These are phyloP conservation scores for Heliconius hewitsoni DNA, from an alignment of 1,140 invertebrate species.

Conservation along the genomic window DNA sequence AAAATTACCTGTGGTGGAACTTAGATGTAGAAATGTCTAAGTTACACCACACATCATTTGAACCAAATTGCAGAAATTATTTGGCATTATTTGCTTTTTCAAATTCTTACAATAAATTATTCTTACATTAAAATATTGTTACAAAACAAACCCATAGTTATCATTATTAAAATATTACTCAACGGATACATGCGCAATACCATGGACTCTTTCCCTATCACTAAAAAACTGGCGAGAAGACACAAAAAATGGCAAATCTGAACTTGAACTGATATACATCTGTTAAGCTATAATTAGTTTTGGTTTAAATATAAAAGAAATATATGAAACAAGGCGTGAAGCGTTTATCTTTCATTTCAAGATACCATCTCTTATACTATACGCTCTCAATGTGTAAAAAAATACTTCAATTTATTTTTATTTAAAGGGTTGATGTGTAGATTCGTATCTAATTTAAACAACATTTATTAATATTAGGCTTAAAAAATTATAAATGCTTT, in stretches of 20 bases:
- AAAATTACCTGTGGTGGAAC: too few relatives aligned
- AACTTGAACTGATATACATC: background rate
- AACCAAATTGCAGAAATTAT: too few relatives aligned
- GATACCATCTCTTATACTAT: constrained; percentile 3
- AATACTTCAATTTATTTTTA: constrained; percentile 4
- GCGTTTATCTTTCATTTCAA: background rate
- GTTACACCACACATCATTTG: too few relatives aligned
- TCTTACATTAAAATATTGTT: too few relatives aligned
- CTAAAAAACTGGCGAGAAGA: background rate
- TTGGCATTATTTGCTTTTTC: too few relatives aligned
- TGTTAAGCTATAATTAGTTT: background rate
- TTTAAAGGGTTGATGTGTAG: constrained; percentile 6
- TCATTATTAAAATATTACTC: too few relatives aligned
- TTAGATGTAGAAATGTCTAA: too few relatives aligned
- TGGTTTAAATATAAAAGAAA: background rate
- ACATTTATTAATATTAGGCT: constrained; percentile 8
- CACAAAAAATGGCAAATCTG: background rate
- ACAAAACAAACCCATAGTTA: too few relatives aligned
- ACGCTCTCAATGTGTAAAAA: background rate
- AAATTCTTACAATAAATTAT: too few relatives aligned
- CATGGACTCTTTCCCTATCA: background rate
- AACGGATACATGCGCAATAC: too few relatives aligned
- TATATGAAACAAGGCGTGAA: background rate
- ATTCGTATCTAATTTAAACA: constrained; percentile 11
- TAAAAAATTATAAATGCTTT: background rate